phyloP scores from a whole-genome alignment of 2,888 invertebrate genomes.

The Drosophila algonquin region DNA sequence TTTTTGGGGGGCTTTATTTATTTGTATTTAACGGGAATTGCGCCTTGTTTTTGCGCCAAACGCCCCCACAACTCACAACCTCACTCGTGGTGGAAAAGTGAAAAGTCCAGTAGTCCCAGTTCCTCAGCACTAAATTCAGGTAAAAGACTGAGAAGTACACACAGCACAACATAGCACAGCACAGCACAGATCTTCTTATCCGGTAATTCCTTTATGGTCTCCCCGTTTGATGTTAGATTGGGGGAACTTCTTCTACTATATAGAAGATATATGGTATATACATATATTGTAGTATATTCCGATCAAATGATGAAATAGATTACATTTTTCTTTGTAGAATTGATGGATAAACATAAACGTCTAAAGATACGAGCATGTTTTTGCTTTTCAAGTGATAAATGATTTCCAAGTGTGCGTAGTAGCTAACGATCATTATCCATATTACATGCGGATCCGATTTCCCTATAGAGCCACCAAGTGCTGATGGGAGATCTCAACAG shows the following conservation, averaged over 20 bases:
- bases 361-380: neutral
- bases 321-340: neutral
- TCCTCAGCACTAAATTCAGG: slow-evolving; percentile 20
- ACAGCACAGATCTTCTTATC: neutral
- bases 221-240: slow-evolving; percentile 36
- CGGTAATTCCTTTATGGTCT: neutral
- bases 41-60: slow-evolving; percentile 54
- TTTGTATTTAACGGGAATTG: slow-evolving; percentile 60
- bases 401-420: neutral
- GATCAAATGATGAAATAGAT: slow-evolving; percentile 7
- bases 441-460: slow-evolving; percentile 7
- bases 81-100: slow-evolving; percentile 7
- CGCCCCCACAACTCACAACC: slow-evolving; percentile 43
- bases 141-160: slow-evolving; percentile 2
- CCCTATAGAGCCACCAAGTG: slow-evolving; percentile 15
- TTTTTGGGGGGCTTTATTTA: slow-evolving; percentile 30
- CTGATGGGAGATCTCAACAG: slow-evolving; percentile 27
- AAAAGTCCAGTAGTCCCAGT: slow-evolving; percentile 25
- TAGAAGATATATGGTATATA: neutral
- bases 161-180: neutral
- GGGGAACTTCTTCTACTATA: neutral
- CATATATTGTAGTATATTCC: neutral
- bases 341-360: slow-evolving; percentile 19
- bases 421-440: neutral
- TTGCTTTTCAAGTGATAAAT: neutral